Percentiles rank a stretch among this genome's conserved stretches.
Conservation (phyloP, 2,888 invertebrate genomes). For the Augiades crinisus region DNA sequence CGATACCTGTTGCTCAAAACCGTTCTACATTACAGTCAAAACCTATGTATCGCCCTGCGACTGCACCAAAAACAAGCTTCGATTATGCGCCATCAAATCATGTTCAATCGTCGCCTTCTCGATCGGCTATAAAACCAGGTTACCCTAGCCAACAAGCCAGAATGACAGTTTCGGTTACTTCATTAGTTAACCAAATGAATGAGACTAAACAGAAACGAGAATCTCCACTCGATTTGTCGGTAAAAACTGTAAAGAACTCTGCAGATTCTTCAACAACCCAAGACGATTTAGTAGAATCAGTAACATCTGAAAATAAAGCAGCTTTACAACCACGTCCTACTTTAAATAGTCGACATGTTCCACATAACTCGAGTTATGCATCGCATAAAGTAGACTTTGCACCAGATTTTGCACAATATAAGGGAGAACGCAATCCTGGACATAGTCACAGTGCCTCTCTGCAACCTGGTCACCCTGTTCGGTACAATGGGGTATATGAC, state of each 20-base stretch:
- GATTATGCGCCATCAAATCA: constrained; percentile 56
- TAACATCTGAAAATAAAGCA: constrained; percentile 57
- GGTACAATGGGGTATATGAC: constrained; percentile 64
- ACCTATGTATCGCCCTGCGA: constrained; percentile 50
- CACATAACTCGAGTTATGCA: constrained; percentile 49
- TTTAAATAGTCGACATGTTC: constrained; percentile 48
- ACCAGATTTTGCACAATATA: constrained; percentile 85
- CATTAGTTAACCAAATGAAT: constrained; percentile 73
- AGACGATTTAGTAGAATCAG: constrained; percentile 81
- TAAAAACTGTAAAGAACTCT: constrained; percentile 93
- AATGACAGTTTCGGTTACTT: constrained; percentile 75
- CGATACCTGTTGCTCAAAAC: constrained; percentile 54
- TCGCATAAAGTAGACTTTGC: constrained; percentile 90
- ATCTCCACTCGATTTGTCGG: constrained; percentile 93
- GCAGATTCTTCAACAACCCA: constrained; percentile 94
- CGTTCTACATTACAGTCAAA: constrained; percentile 49
- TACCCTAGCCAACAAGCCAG: constrained; percentile 68
- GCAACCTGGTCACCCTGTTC: constrained; percentile 49
- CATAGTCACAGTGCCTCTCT: constrained; percentile 46
- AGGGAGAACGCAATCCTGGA: constrained; percentile 58
- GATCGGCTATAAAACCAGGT: constrained; percentile 59
- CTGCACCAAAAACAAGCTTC: constrained; percentile 59
- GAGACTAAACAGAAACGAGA: constrained; percentile 83
- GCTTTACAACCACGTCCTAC: constrained; percentile 55
- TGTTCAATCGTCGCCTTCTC: constrained; percentile 62